phyloP scores from a whole-genome alignment of 2,888 invertebrate genomes.

The Rotaria sp. region DNA sequence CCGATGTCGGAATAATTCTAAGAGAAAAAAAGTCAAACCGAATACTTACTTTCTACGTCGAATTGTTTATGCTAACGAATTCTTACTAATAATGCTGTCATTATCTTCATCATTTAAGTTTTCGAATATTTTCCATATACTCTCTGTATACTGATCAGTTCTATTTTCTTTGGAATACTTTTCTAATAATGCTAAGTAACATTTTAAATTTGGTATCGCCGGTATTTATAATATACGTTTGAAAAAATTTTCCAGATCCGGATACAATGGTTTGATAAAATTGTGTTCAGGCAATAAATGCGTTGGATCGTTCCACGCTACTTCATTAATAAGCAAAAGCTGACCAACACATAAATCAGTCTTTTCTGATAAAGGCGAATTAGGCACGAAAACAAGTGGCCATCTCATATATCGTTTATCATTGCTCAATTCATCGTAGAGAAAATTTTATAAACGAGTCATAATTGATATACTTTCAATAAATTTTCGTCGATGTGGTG shows the following conservation, averaged over 20 bases:
- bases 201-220: background rate
- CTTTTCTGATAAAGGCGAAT: background rate
- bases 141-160: background rate
- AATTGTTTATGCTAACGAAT: too few relatives aligned
- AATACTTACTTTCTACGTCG: too few relatives aligned
- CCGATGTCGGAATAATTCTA: too few relatives aligned
- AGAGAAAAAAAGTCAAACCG: too few relatives aligned
- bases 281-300: background rate
- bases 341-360: background rate
- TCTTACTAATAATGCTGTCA: too few relatives aligned
- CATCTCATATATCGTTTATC: background rate
- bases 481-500: background rate
- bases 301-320: background rate
- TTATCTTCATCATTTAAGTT: background rate
- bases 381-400: background rate
- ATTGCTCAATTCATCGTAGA: background rate
- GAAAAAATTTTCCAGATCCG: background rate
- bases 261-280: background rate
- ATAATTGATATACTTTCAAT: background rate
- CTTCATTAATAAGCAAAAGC: background rate
- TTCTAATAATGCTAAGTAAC: background rate
- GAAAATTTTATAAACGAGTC: background rate
- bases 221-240: background rate
- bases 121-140: background rate
- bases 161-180: background rate